Percentiles rank a stretch among this genome's conserved stretches.
These are phyloP conservation scores for Theodoxus fluviatilis DNA, from an alignment of 2,888 invertebrate genomes.

Conservation along the genomic window DNA sequence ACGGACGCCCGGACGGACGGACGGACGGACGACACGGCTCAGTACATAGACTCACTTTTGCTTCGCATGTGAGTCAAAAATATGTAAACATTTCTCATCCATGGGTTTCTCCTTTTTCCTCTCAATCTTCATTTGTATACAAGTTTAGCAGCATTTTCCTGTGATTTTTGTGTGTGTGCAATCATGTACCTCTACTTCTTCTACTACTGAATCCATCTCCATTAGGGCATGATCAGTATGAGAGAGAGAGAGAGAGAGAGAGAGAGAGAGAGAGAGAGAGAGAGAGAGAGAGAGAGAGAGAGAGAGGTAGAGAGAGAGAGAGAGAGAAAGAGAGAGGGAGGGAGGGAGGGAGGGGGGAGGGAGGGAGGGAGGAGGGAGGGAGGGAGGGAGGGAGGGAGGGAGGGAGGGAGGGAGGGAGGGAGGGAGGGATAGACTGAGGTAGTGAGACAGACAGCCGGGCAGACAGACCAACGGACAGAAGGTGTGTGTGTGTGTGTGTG, in stretches of 20 bases:
- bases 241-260: conserved; percentile 6
- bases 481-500: not conserved
- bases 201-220: not conserved
- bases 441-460: conserved; percentile 13
- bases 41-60: too few species aligned
- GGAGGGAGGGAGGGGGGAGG: not conserved
- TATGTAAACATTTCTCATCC: too few species aligned
- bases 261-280: not conserved
- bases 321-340: conserved; percentile 11
- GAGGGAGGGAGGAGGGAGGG: not conserved
- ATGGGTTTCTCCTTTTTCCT: too few species aligned
- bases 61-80: too few species aligned
- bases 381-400: not conserved
- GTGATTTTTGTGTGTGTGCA: conserved; percentile 24
- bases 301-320: not conserved
- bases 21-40: too few species aligned
- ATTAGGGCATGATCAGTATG: not conserved
- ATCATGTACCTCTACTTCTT: conserved; percentile 18
- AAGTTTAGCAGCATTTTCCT: conserved; percentile 26
- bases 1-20: too few species aligned
- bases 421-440: not conserved
- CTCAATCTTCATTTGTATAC: too few species aligned
- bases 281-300: not conserved
- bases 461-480: not conserved
- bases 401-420: conserved; percentile 11